Evolutionary conservation across 2,797 vertebrate species (phyloP).

Genomic region (Esox masquinongy): DNA sequence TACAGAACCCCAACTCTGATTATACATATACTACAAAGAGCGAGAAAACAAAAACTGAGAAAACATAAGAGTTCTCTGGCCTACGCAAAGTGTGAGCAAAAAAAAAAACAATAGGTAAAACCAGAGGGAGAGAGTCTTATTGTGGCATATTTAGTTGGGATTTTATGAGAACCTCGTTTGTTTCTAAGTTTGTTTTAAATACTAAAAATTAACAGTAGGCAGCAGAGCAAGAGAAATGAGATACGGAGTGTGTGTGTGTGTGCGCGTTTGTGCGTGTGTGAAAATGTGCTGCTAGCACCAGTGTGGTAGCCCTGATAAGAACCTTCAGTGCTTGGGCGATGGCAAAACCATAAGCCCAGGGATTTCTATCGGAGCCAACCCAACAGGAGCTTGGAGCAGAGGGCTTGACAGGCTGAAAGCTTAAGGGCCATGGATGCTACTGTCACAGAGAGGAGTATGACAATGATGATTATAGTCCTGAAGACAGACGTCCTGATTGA

Average conservation of each 20-base stretch:
- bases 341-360: slow-evolving; percentile 65
- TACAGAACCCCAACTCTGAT: slow-evolving; percentile 61
- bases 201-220: neutral
- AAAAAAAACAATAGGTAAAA: neutral
- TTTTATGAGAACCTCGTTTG: neutral
- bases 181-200: neutral
- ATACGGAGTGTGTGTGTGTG: slow-evolving; percentile 35
- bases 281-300: slow-evolving; percentile 69
- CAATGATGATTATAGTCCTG: neutral
- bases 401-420: slow-evolving; percentile 21
- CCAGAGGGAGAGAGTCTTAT: slow-evolving; percentile 7
- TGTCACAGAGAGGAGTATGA: neutral
- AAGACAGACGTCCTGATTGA: neutral
- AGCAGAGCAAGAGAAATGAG: neutral
- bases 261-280: slow-evolving; percentile 45
- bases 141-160: slow-evolving; percentile 6
- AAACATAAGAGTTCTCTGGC: neutral
- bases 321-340: slow-evolving; percentile 66
- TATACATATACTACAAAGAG: slow-evolving; percentile 64
- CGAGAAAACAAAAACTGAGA: neutral
- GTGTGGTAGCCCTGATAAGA: slow-evolving; percentile 75
- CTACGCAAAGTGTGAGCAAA: neutral
- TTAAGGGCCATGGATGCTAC: neutral
- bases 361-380: slow-evolving; percentile 69
- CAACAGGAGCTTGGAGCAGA: slow-evolving; percentile 61